Evolutionary conservation across 2,797 vertebrate genomes (phyloP).

Genomic region (Pseudochaenichthys georgianus): DNA sequence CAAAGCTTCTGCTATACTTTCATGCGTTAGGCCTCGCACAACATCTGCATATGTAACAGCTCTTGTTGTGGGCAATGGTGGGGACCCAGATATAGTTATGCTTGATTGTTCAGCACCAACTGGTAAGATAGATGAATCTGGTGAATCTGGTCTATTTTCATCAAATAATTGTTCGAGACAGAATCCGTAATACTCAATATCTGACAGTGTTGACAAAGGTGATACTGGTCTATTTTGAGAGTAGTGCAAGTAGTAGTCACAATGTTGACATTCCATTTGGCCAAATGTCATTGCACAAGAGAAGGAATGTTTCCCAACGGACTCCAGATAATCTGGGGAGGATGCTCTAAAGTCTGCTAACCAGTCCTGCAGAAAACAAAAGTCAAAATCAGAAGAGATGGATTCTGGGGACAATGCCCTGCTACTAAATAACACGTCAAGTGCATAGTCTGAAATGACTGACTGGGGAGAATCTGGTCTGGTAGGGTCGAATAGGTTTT

Average conservation of each 20-base stretch:
- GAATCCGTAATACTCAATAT: conserved; percentile 14
- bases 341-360: too few species aligned
- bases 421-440: too few species aligned
- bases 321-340: too few species aligned
- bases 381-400: too few species aligned
- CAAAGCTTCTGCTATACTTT: background rate
- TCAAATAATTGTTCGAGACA: conserved; percentile 14
- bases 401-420: too few species aligned
- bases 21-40: background rate
- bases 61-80: background rate
- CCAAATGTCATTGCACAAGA: too few species aligned
- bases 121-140: background rate
- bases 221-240: conserved; percentile 10
- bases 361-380: too few species aligned
- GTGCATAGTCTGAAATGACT: too few species aligned
- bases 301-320: too few species aligned
- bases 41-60: conserved; percentile 14
- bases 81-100: background rate
- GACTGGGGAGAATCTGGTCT: too few species aligned
- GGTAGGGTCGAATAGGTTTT: too few species aligned
- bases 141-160: conserved; percentile 19
- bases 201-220: conserved; percentile 15
- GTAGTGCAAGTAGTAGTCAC: conserved; percentile 2
- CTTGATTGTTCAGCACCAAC: background rate
- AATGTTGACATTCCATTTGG: too few species aligned